Conservation (phyloP, 2,888 invertebrate species). For the Acrobeloides nanus region DNA sequence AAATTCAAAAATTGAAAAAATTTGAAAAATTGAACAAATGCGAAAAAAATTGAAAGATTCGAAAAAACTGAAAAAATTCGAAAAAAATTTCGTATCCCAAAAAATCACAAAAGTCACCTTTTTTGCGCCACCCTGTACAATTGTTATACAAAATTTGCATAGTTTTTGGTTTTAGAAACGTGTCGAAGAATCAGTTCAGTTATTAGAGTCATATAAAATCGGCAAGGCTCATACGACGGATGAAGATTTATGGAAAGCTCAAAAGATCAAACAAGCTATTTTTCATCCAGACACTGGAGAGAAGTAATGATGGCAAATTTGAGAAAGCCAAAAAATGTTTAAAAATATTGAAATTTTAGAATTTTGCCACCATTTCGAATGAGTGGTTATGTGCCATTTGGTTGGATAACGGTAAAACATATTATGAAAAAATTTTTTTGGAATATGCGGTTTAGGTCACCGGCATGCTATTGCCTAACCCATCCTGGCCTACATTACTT, state of each 20-base stretch:
- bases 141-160: too few species aligned
- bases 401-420: constrained; percentile 55
- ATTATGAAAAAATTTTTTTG: neutral
- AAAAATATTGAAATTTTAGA: constrained; percentile 53
- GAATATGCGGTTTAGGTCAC: constrained; percentile 54
- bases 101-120: too few species aligned
- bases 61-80: too few species aligned
- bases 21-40: too few species aligned
- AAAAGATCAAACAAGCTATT: constrained; percentile 57
- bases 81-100: too few species aligned
- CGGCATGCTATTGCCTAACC: constrained; percentile 58
- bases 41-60: too few species aligned
- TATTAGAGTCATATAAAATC: constrained; percentile 55
- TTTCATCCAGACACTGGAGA: constrained; percentile 55
- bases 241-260: constrained; percentile 58
- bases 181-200: constrained; percentile 50
- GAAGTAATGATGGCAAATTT: too few species aligned
- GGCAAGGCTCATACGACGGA: constrained; percentile 49
- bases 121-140: too few species aligned
- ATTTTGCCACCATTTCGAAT: constrained; percentile 59
- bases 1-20: too few species aligned
- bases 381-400: constrained; percentile 60
- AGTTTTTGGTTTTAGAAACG: constrained; percentile 41
- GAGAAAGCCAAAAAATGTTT: constrained; percentile 51
- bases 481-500: constrained; percentile 54